Evolutionary conservation across 2,797 vertebrate species (phyloP), one percentile per base, ranked within the genome.

Genomic region (Thunnus albacares): DNA sequence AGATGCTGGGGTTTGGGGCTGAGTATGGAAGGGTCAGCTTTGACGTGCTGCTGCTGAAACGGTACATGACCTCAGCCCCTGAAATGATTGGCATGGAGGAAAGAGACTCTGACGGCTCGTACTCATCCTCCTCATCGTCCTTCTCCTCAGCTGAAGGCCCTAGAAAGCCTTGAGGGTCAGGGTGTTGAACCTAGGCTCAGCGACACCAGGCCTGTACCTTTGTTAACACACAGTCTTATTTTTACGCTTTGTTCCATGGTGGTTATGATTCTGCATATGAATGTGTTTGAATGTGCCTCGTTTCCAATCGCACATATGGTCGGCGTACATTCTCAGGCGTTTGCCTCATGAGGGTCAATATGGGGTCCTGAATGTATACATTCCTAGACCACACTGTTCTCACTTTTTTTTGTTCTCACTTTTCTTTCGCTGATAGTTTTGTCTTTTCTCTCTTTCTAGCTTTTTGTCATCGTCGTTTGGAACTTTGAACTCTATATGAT

Each of bases 401-500:
- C 64, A 70, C 38, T 59, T 83, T 62, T 92, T 73, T 92, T 73
- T 81, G 69, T 85, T 76, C 61, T 70, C 33, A 52, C 43, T 62
- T 85, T 67, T 83, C 45, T 77, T 84, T 75, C 24, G 7, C 66
- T 43, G 35, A 82, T 15, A 3, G 24, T 68, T 87, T 60, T 65
- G 38, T 77, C 51, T 57, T 80, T 74, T 86, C 69, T 91, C 78
- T 92, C 89, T 76, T 73, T 56, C 49, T 75, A 99, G 98, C 93
- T 99, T 91, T 99, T 99, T 89, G 95, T 99, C 80, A 87, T 98
- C 73, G 95, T 97, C 57, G 97, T 99, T 81, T 99, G 98, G 98
- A 99, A 99, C 96, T 99, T 99, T 93, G 98, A 99, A 93, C 95
- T 99, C 91, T 99, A 98, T 92, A 98, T 99, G 98, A 96, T 99